Evolutionary conservation across 2,797 vertebrate genomes (phyloP).

Genomic region (Varecia variegata): DNA sequence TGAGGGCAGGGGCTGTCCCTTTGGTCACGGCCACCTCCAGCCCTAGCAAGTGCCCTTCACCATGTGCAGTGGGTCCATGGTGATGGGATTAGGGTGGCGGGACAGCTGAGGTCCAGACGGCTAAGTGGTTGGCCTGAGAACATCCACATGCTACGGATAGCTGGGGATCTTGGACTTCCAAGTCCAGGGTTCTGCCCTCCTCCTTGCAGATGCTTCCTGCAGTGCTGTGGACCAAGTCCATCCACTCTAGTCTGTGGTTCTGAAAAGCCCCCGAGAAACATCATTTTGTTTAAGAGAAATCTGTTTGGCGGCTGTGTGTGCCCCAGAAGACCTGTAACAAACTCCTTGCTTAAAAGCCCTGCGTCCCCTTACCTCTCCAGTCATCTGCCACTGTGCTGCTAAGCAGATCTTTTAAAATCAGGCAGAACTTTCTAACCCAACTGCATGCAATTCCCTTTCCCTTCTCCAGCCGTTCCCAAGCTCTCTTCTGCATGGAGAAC

Average conservation of each 20-base stretch:
- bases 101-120: not conserved
- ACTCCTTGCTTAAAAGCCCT: not conserved
- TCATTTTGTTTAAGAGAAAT: not conserved
- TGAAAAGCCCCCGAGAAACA: not conserved
- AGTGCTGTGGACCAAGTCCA: rapidly evolving
- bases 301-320: not conserved
- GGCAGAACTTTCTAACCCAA: not conserved
- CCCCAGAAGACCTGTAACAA: not conserved
- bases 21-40: not conserved
- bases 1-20: too few species aligned
- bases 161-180: rapidly evolving
- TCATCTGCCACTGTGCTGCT: not conserved
- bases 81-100: rapidly evolving
- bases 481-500: not conserved
- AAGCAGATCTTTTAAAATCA: not conserved
- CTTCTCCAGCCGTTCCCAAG: not conserved
- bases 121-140: not conserved
- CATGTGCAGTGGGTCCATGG: rapidly evolving
- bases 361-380: not conserved
- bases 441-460: too few species aligned
- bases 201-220: too few species aligned
- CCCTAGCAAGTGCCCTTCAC: not conserved
- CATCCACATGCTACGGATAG: rapidly evolving
- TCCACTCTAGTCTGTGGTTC: not conserved
- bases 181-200: not conserved